Percentiles rank a stretch among this genome's conserved stretches.
Evolutionary conservation across 2,888 invertebrate species (phyloP).

Genomic region (Nebria brevicollis): DNA sequence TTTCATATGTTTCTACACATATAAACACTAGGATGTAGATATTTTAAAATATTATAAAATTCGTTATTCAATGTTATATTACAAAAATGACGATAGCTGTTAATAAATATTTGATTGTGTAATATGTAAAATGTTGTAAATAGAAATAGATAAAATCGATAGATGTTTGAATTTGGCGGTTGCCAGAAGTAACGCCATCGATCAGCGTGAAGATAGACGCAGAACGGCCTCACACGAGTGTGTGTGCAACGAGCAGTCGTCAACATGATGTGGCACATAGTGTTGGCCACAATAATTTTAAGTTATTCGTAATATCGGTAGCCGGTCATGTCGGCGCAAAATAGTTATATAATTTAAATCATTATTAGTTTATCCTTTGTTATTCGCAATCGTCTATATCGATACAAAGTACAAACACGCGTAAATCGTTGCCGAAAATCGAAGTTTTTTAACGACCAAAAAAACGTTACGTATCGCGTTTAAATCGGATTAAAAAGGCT

Average conservation of each 20-base stretch:
- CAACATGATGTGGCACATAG: slow-evolving; percentile 66
- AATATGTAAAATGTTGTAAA: slow-evolving; percentile 19
- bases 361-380: slow-evolving; percentile 58
- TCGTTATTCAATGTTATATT: slow-evolving; percentile 21
- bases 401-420: slow-evolving; percentile 62
- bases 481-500: slow-evolving; percentile 53
- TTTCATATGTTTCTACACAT: not conserved
- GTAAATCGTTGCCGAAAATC: slow-evolving; percentile 61
- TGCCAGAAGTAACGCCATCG: slow-evolving; percentile 41
- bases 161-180: slow-evolving; percentile 54
- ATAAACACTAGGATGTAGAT: slow-evolving; percentile 4
- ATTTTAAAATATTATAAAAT: too few relatives aligned
- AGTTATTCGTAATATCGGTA: slow-evolving; percentile 59
- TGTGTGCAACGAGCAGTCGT: slow-evolving; percentile 59
- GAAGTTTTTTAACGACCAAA: slow-evolving; percentile 57
- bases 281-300: slow-evolving; percentile 63
- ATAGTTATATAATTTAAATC: slow-evolving; percentile 62
- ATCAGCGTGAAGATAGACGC: slow-evolving; percentile 50
- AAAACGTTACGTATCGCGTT: slow-evolving; percentile 54
- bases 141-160: slow-evolving; percentile 30
- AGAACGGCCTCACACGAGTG: slow-evolving; percentile 55
- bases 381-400: slow-evolving; percentile 60
- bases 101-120: slow-evolving; percentile 25
- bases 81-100: slow-evolving; percentile 48
- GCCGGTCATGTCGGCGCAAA: slow-evolving; percentile 61